Evolutionary conservation across 2,113 vertebrate species (phyloP).

Genomic region (Corythornis madagascariensis): DNA sequence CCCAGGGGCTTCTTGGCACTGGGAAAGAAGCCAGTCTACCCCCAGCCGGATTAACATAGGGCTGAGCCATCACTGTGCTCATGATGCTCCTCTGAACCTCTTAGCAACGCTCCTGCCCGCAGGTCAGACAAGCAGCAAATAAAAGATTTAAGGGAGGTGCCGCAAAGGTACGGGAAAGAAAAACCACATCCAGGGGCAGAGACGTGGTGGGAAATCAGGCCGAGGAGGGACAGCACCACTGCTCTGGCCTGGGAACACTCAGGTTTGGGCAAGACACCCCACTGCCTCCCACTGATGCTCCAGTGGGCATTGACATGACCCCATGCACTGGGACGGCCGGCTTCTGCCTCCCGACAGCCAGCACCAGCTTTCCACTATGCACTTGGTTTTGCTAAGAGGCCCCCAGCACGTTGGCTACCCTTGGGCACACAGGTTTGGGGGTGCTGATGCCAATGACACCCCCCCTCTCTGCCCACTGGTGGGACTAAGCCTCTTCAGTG

Average conservation of each 20-base stretch:
- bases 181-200: neutral
- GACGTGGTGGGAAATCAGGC: neutral
- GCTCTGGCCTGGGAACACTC: neutral
- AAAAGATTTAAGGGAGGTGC: slow-evolving; percentile 48
- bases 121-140: slow-evolving; percentile 48
- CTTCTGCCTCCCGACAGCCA: neutral
- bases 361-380: neutral
- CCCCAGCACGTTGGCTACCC: neutral
- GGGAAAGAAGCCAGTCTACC: neutral
- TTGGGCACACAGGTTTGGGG: neutral
- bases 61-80: neutral
- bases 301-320: neutral
- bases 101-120: slow-evolving; percentile 23
- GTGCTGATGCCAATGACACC: neutral
- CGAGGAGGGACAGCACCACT: neutral
- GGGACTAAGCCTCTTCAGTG: neutral
- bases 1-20: neutral
- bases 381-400: neutral
- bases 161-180: slow-evolving; percentile 8
- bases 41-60: neutral
- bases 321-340: rapidly evolving
- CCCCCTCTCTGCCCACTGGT: neutral
- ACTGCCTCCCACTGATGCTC: neutral
- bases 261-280: neutral
- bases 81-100: neutral